Evolutionary conservation across 2,888 invertebrate genomes (phyloP).

Genomic region (Scaptomyza cyrtandrae): DNA sequence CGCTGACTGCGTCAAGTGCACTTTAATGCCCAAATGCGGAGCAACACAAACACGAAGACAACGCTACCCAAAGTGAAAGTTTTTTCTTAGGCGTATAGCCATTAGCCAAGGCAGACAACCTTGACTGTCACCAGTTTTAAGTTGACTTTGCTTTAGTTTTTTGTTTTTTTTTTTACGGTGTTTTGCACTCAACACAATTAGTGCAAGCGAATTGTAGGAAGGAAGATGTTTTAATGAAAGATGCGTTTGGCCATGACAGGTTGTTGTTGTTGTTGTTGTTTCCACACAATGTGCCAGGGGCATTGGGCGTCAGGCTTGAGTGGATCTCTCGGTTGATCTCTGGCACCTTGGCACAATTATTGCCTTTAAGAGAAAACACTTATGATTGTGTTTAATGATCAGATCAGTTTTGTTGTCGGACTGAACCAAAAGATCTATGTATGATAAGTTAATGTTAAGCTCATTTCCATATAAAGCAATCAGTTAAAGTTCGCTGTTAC

Average conservation of each 20-base stretch:
- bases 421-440: neutral
- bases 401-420: slow-evolving; percentile 9
- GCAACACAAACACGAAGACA: slow-evolving; percentile 35
- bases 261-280: neutral
- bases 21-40: slow-evolving; percentile 70
- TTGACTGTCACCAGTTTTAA: slow-evolving; percentile 61
- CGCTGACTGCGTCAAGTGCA: slow-evolving; percentile 57
- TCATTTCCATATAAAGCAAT: slow-evolving; percentile 68
- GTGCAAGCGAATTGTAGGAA: slow-evolving; percentile 21
- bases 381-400: slow-evolving; percentile 45
- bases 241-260: slow-evolving; percentile 38
- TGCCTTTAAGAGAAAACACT: slow-evolving; percentile 42
- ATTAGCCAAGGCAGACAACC: slow-evolving; percentile 66
- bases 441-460: slow-evolving; percentile 32
- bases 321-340: slow-evolving; percentile 24
- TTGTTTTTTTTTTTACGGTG: neutral
- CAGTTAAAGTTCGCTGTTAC: slow-evolving; percentile 35
- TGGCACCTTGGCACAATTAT: slow-evolving; percentile 51
- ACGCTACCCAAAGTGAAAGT: slow-evolving; percentile 67
- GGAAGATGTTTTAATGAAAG: slow-evolving; percentile 13
- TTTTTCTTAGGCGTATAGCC: slow-evolving; percentile 48
- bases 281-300: slow-evolving; percentile 6
- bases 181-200: slow-evolving; percentile 38
- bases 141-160: slow-evolving; percentile 14
- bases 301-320: slow-evolving; percentile 41